A percentile compares a stretch with the other conserved stretches of the same genome.
phyloP scores from a whole-genome alignment of 2,797 vertebrate species.

The Propithecus deckenii region DNA sequence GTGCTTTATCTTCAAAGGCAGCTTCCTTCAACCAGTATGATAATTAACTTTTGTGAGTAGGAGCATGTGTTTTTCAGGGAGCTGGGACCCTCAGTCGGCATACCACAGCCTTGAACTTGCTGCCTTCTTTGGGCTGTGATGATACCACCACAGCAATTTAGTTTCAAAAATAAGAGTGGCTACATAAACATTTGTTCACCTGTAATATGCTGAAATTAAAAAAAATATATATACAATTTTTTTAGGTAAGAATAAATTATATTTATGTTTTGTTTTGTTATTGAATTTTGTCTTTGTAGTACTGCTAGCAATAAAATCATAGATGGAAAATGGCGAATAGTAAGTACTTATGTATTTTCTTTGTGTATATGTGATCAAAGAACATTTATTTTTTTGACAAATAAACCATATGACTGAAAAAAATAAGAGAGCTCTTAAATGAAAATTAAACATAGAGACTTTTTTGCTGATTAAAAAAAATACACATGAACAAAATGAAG shows the following conservation, averaged over 20 bases:
- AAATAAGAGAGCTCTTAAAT: background rate
- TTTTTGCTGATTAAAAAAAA: background rate
- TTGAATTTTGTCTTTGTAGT: background rate
- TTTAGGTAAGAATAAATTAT: too few relatives aligned
- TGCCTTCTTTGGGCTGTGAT: background rate
- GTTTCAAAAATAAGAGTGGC: background rate
- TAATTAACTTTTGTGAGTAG: background rate
- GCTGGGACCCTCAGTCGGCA: background rate
- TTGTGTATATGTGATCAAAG: background rate
- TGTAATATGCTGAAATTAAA: too few relatives aligned
- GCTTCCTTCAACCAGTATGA: background rate
- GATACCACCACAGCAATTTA: background rate
- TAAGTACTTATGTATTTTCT: background rate
- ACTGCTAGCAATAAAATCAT: background rate
- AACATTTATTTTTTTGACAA: background rate
- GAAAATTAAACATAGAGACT: background rate
- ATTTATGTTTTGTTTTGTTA: background rate
- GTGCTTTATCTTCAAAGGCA: background rate
- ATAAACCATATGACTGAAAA: background rate
- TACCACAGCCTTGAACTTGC: background rate
- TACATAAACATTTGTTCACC: too few relatives aligned
- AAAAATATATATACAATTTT: too few relatives aligned
- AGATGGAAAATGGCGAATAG: background rate
- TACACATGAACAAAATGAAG: background rate
- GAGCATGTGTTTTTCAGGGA: background rate